These are phyloP conservation scores for Montipora cactus DNA, from an alignment of 64 coral and sea anemone genomes.

Conservation along the genomic window DNA sequence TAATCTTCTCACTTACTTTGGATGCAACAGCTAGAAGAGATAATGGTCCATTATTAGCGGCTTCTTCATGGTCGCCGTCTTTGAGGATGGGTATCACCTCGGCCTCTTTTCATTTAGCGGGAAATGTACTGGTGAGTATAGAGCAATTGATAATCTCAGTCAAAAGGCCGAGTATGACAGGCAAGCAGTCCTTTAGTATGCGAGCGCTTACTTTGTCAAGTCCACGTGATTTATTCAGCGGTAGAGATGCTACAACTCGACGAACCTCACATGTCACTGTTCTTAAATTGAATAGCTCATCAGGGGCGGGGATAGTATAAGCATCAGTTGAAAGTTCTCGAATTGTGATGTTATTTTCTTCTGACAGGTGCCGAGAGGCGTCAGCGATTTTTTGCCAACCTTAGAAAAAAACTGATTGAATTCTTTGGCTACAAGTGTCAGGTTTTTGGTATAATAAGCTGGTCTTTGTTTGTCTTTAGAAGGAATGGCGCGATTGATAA, in stretches of 20 bases:
- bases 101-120: no score
- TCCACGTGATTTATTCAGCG: conserved; percentile 9
- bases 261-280: conserved; percentile 28
- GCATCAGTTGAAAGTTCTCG: no score
- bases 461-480: conserved; percentile 23
- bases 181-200: conserved; percentile 32
- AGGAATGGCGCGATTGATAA: conserved; percentile 18
- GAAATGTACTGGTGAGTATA: no score
- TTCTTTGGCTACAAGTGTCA: conserved; percentile 21
- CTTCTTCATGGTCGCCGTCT: no score
- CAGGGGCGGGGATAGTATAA: no score
- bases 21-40: no score
- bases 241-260: not conserved
- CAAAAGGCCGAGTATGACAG: no score
- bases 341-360: not conserved
- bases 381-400: conserved; percentile 40
- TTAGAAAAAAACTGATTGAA: conserved; percentile 55
- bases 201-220: conserved; percentile 1
- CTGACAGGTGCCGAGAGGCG: not conserved
- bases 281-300: not conserved
- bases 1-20: no score
- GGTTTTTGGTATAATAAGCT: conserved; percentile 15
- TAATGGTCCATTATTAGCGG: no score
- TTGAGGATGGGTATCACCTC: no score
- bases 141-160: no score